Conservation (phyloP, 2,113 vertebrate species). For the Chlorodrepanis virens region DNA sequence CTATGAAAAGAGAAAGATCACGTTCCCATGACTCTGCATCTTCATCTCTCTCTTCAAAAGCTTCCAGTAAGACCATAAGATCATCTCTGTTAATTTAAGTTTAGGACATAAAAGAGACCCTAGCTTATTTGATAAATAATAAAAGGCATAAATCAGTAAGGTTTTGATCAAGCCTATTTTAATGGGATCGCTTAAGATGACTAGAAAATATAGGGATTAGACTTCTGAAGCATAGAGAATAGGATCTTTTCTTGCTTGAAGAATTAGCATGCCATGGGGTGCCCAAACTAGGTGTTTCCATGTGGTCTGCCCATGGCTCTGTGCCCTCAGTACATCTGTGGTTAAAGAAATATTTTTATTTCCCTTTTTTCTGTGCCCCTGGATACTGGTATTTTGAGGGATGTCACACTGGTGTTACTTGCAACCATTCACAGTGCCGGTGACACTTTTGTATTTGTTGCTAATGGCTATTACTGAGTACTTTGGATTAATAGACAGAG, state of each 20-base stretch:
- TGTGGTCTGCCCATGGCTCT: background rate
- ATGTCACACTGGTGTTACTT: background rate
- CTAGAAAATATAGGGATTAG: background rate
- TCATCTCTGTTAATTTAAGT: background rate
- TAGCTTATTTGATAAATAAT: background rate
- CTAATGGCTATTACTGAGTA: background rate
- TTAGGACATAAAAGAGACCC: background rate
- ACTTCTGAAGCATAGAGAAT: background rate
- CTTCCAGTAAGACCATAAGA: slow-evolving; percentile 70
- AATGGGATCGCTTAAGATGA: background rate
- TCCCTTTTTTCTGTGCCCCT: background rate
- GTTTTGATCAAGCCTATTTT: background rate
- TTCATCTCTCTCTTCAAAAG: slow-evolving; percentile 73
- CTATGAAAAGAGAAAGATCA: slow-evolving; percentile 70
- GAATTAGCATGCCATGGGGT: background rate
- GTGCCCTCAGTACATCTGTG: background rate
- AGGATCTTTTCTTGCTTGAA: background rate
- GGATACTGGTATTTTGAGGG: background rate
- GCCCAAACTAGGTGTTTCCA: background rate
- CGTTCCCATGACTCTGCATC: slow-evolving; percentile 69
- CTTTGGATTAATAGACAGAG: background rate
- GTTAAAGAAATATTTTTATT: background rate
- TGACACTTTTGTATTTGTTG: background rate
- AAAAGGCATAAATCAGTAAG: background rate
- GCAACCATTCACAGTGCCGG: background rate